Conservation (phyloP, 1,140 invertebrate species). For the Caenorhabditis inopinata region DNA sequence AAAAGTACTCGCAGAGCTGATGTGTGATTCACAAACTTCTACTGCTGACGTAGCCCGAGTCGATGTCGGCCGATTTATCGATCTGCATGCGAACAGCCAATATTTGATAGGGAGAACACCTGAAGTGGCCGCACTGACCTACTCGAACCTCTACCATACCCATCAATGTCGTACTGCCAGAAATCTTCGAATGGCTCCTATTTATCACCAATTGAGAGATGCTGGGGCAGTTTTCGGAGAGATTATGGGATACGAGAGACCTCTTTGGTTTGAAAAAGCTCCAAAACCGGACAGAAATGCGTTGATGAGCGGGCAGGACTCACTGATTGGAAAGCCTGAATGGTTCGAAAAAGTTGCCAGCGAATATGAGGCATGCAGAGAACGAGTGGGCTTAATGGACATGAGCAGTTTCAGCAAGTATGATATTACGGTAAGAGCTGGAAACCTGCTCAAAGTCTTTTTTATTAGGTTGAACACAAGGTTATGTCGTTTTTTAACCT, state of each 20-base stretch:
- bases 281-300: conserved; percentile 46
- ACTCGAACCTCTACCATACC: conserved; percentile 75
- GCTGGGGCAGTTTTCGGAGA: conserved; percentile 95
- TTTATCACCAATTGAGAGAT: conserved; percentile 85
- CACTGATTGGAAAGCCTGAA: conserved; percentile 75
- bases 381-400: conserved; percentile 87
- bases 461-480: too few species aligned
- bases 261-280: conserved; percentile 78
- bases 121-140: conserved; percentile 76
- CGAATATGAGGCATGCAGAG: conserved; percentile 90
- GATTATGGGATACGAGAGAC: conserved; percentile 95
- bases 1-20: conserved; percentile 82
- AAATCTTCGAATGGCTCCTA: conserved; percentile 89
- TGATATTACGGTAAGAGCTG: conserved; percentile 84
- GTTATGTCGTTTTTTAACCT: too few species aligned
- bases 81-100: conserved; percentile 90
- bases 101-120: conserved; percentile 87
- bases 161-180: conserved; percentile 79
- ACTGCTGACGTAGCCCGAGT: conserved; percentile 83
- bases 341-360: conserved; percentile 86
- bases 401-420: conserved; percentile 98
- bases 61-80: conserved; percentile 87
- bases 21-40: conserved; percentile 77
- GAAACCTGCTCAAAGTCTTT: too few species aligned
- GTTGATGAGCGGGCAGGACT: conserved; percentile 58